phyloP scores from a whole-genome alignment of 1,140 invertebrate genomes.

The Halictus rubicundus region DNA sequence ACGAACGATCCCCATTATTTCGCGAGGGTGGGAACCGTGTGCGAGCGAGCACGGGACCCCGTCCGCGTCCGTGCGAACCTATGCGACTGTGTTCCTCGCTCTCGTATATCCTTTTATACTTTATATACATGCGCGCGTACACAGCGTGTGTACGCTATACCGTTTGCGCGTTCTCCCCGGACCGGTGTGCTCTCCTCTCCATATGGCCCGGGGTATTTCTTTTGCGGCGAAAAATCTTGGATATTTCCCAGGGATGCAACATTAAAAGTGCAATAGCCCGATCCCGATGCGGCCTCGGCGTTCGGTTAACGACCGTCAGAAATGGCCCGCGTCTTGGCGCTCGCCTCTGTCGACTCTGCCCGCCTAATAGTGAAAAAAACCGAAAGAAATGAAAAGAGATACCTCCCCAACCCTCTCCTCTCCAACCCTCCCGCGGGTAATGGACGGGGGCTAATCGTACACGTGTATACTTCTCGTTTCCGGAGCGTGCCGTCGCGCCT shows the following conservation, averaged over 20 bases:
- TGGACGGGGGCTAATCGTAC: slow-evolving; percentile 29
- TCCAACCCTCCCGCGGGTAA: background rate
- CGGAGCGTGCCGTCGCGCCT: background rate
- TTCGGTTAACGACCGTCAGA: slow-evolving; percentile 69
- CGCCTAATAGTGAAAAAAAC: slow-evolving; percentile 29
- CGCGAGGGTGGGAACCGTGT: slow-evolving; percentile 46
- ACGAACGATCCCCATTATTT: slow-evolving; percentile 53
- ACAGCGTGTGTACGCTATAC: too few species aligned
- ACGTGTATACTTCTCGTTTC: slow-evolving; percentile 8
- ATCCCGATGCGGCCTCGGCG: slow-evolving; percentile 55
- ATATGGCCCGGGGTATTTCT: slow-evolving; percentile 52
- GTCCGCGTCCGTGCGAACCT: slow-evolving; percentile 31
- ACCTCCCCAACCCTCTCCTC: too few species aligned
- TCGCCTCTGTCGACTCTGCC: slow-evolving; percentile 43
- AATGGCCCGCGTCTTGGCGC: slow-evolving; percentile 63
- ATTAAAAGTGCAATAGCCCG: slow-evolving; percentile 73
- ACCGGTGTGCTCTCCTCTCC: background rate
- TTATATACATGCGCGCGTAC: slow-evolving; percentile 1
- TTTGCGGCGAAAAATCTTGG: slow-evolving; percentile 66
- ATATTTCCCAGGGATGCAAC: slow-evolving; percentile 64
- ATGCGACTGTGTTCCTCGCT: slow-evolving; percentile 10
- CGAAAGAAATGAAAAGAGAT: slow-evolving; percentile 8
- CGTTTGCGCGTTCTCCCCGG: slow-evolving; percentile 1
- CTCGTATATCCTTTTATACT: slow-evolving; percentile 19
- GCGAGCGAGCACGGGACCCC: background rate